A percentile compares a stretch with the other conserved stretches of the same genome.
phyloP scores from a whole-genome alignment of 2,113 vertebrate genomes.

The Bubo scandiacus region DNA sequence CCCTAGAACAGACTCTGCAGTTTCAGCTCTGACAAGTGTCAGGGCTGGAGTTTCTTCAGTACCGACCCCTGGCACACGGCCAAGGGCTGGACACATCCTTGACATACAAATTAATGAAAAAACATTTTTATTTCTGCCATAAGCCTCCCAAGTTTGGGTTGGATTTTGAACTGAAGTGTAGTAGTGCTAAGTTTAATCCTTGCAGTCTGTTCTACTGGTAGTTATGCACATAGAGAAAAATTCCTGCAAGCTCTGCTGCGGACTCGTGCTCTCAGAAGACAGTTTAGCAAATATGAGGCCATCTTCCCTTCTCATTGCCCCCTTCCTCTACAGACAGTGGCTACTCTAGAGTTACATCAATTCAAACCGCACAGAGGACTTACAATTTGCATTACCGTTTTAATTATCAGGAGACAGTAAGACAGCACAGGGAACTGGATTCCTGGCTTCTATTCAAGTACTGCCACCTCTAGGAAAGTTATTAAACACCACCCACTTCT shows the following conservation, averaged over 20 bases:
- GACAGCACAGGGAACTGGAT: not conserved
- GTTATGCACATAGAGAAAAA: not conserved
- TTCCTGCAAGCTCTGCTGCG: not conserved
- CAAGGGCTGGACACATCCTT: not conserved
- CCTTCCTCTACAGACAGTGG: not conserved
- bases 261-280: not conserved
- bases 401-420: not conserved
- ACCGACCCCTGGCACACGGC: accelerated
- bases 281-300: not conserved
- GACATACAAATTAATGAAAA: not conserved
- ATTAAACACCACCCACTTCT: not conserved
- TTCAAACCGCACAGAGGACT: not conserved
- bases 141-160: not conserved
- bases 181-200: not conserved
- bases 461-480: not conserved
- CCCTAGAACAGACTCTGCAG: not conserved
- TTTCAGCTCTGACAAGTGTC: not conserved
- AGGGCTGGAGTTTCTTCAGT: not conserved
- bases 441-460: not conserved
- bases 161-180: not conserved
- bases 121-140: not conserved
- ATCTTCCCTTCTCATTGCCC: not conserved
- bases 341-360: too few species aligned
- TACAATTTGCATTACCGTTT: not conserved
- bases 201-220: not conserved